Evolutionary conservation across 1,140 invertebrate genomes (phyloP), one percentile per base, ranked within the genome.

Genomic region (Diachasma alloeum): DNA sequence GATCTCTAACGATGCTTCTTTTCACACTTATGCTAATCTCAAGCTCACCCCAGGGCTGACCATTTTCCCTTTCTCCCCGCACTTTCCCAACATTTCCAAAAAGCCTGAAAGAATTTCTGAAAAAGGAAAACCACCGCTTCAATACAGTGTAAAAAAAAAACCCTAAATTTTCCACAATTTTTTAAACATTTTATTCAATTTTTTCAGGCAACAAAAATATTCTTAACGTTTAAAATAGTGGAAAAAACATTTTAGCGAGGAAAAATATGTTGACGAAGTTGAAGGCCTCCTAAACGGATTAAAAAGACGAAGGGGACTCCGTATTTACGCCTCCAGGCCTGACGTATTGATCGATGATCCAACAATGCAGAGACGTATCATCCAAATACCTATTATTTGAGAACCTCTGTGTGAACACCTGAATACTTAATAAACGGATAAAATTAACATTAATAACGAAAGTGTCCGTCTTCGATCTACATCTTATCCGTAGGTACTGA

Each of bases 371-470:
- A 77, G 26, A 48, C 66, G 56, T 24, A 72, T 63, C 66, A 63
- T 76, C 56, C 46, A 37, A 31, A 44, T 73, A 63, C 22, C 39
- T n/a, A 67, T 56, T n/a, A 72, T 69, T 76, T 88, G 88, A 87
- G 88, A 86, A 81, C 84, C 88, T 72, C 87, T 89, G 86, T 36
- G 56, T 78, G 86, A 89, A 90, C 88, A 90, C 88, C 88, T 90
- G 88, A 90, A 90, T 88, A 89, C 88, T 89, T 89, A 89, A 88
- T 88, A 89, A 90, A 89, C 84, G 88, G 85, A 89, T 89, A 88
- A 89, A 89, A 89, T 88, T 87, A 88, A 88, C 87, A 90, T 89
- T 89, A 90, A 89, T 89, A 89, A 89, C 85, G 84, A 86, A 42
- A 71, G 83, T 85, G 85, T 87, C 83, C 85, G 83, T 80, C 81